phyloP scores from a whole-genome alignment of 1,140 invertebrate species.

The Ostrea edulis region DNA sequence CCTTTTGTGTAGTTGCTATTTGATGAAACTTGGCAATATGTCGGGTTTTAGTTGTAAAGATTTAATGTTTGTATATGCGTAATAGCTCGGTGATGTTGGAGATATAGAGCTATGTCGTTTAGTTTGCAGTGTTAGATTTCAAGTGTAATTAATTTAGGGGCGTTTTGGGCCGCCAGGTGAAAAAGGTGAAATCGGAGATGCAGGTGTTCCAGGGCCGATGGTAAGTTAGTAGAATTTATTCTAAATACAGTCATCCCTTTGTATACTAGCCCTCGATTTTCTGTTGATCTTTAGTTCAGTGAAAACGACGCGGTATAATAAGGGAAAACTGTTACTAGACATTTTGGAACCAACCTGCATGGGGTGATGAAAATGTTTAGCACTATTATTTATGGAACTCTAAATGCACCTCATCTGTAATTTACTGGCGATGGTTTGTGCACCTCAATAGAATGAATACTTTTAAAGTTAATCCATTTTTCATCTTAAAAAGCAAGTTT shows the following conservation, averaged over 20 bases:
- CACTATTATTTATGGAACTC: not conserved
- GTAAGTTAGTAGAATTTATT: conserved; percentile 54
- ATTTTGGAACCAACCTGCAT: not conserved
- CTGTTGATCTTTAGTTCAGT: not conserved
- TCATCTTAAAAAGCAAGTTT: too few species aligned
- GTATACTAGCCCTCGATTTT: not conserved
- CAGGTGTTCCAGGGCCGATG: conserved; percentile 60
- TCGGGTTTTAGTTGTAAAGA: too few species aligned
- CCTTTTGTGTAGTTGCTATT: too few species aligned
- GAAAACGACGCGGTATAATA: not conserved
- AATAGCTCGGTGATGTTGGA: too few species aligned
- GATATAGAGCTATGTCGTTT: not conserved
- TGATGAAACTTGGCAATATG: too few species aligned
- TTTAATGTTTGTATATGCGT: too few species aligned
- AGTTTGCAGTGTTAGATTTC: not conserved
- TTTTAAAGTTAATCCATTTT: too few species aligned
- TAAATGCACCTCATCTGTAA: too few species aligned
- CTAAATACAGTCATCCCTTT: not conserved
- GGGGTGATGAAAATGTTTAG: not conserved
- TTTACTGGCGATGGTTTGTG: too few species aligned
- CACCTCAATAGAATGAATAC: too few species aligned
- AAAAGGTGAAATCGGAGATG: conserved; percentile 50
- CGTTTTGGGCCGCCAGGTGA: conserved; percentile 58
- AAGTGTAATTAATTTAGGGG: conserved; percentile 55
- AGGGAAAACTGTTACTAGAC: not conserved